phyloP scores from a whole-genome alignment of 2,113 vertebrate species.

The Numida meleagris region DNA sequence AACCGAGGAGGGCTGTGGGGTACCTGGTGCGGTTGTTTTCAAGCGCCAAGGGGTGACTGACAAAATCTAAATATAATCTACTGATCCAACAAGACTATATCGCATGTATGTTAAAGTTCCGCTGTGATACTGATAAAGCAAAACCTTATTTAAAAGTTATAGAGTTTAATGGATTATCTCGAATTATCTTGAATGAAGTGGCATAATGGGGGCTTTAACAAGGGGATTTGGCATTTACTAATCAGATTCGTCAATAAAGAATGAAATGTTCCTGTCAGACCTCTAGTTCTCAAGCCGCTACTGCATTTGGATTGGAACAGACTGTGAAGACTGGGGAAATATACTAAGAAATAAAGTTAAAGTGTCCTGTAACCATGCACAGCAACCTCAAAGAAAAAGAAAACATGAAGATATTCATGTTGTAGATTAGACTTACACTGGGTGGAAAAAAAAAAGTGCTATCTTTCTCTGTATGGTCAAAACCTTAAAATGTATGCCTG shows the following conservation, averaged over 20 bases:
- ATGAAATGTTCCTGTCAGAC: not conserved
- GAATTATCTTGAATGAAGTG: not conserved
- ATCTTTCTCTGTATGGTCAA: not conserved
- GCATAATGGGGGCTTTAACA: not conserved
- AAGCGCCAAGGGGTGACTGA: not conserved
- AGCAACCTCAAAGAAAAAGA: not conserved
- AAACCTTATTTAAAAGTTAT: not conserved
- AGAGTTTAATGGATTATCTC: not conserved
- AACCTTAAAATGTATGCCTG: not conserved
- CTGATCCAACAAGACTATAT: accelerated
- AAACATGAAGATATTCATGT: accelerated
- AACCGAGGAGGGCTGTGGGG: not conserved
- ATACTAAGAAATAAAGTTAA: not conserved
- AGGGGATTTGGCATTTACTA: not conserved
- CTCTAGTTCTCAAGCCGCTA: not conserved
- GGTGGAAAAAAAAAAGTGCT: not conserved
- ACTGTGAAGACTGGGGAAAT: not conserved
- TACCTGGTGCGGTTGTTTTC: not conserved
- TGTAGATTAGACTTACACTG: not conserved
- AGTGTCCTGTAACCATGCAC: not conserved
- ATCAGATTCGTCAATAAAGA: not conserved
- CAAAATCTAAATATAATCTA: not conserved
- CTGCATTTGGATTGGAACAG: not conserved
- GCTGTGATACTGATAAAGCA: not conserved
- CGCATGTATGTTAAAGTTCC: accelerated